Conservation (phyloP, 2,888 invertebrate genomes). For the Troides oblongomaculatus region DNA sequence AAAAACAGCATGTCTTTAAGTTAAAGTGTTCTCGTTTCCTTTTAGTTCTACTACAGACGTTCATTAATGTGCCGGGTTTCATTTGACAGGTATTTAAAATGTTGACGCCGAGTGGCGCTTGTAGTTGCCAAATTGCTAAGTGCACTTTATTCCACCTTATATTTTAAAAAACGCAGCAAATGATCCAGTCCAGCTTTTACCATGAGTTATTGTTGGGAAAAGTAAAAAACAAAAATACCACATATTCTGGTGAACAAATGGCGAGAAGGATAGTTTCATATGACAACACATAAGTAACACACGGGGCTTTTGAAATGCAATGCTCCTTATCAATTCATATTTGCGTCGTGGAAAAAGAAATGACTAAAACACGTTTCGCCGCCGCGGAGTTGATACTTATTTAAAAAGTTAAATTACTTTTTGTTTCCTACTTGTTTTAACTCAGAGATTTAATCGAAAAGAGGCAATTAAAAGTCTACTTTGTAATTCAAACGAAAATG, state of each 20-base stretch:
- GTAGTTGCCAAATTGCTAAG: slow-evolving; percentile 18
- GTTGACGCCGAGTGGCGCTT: slow-evolving; percentile 8
- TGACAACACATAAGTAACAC: not conserved
- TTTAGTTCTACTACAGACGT: slow-evolving; percentile 14
- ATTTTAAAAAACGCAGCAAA: slow-evolving; percentile 1
- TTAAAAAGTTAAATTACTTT: slow-evolving; percentile 8
- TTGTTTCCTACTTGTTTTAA: slow-evolving; percentile 6
- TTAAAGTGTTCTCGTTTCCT: slow-evolving; percentile 8
- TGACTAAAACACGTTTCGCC: not conserved
- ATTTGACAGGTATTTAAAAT: slow-evolving; percentile 22
- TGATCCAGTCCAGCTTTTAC: not conserved
- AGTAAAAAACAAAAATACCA: too few relatives aligned
- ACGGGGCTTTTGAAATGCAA: not conserved
- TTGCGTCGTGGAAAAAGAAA: not conserved
- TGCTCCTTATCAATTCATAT: not conserved
- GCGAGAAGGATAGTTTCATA: too few relatives aligned
- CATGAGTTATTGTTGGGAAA: too few relatives aligned
- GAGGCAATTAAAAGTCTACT: slow-evolving; percentile 2
- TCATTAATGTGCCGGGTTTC: slow-evolving; percentile 19
- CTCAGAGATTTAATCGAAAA: not conserved
- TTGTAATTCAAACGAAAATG: slow-evolving; percentile 2
- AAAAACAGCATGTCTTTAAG: not conserved
- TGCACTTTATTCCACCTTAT: slow-evolving; percentile 7
- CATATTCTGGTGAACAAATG: too few relatives aligned
- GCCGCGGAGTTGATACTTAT: not conserved